Base-by-base conservation (phyloP, 2,888 invertebrate genomes). In the Timandra comae region DNA sequence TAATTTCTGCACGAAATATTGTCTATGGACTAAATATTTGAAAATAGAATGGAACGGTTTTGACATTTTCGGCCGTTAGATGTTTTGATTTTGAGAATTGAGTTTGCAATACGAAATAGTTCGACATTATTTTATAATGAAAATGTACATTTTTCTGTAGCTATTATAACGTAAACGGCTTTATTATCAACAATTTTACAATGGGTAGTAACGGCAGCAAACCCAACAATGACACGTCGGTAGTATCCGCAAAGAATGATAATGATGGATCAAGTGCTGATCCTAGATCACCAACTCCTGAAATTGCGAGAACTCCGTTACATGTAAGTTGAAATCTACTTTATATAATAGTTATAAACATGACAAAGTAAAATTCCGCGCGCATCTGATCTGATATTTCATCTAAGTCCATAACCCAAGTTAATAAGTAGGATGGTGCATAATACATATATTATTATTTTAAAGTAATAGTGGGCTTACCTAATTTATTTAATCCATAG, bases 241-340 rank as follows among this genome's bases (percentile, higher is more conserved):
- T 56, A 40, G 49, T 52, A 35, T 41, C 46, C 32, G 54, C 64
- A 57, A 75, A 71, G 45, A 65, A 57, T 42, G 72, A 77, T 33
- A 72, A 78, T 41, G 40, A 50, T 40, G 58, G 52, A 49, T 56
- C 45, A 45, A 74, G 63, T 54, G 46, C 69, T 36, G 90, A 90
- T 73, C 89, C 89, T 33, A 77, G 89, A 55, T 90, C 89, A 34
- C 89, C 89, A 13, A 89, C 88, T 59, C 78, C 82, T 30, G 86
- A 88, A 61, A 88, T 90, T 47, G 63, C 77, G 37, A 69, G 90
- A 38, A 90, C 89, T 29, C 89, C 89, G 24, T 67, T 90, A 47
- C 85, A 89, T 74, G 89, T 89, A 77, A 60, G 55, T 57, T 35
- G n/a, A n/a, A n/a, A n/a, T n/a, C n/a, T n/a, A n/a, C n/a, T n/a